Evolutionary conservation across 2,888 invertebrate genomes (phyloP).

Genomic region (Aethes cnicana): DNA sequence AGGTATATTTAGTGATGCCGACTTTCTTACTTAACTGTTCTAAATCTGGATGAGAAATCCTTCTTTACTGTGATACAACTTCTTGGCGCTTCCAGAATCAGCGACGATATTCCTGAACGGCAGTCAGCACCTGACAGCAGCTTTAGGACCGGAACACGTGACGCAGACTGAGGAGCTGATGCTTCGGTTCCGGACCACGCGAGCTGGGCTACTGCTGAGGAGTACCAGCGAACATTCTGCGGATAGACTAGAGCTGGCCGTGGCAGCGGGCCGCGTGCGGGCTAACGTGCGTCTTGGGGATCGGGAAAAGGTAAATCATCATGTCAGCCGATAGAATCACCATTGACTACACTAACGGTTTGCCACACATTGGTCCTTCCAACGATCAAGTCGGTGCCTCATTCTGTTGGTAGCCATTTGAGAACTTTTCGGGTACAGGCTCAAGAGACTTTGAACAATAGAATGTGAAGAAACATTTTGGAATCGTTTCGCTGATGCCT

Average conservation of each 20-base stretch:
- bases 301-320: constrained; percentile 87
- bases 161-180: constrained; percentile 95
- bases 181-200: constrained; percentile 91
- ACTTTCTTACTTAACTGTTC: too few relatives aligned
- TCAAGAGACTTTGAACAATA: too few relatives aligned
- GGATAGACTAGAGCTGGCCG: constrained; percentile 92
- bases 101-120: constrained; percentile 94
- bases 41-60: too few relatives aligned
- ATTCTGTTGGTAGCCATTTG: too few relatives aligned
- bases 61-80: too few relatives aligned
- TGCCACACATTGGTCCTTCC: too few relatives aligned
- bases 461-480: too few relatives aligned
- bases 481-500: too few relatives aligned
- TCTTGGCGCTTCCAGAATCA: constrained; percentile 84
- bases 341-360: too few relatives aligned
- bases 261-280: constrained; percentile 91
- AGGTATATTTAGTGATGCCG: too few relatives aligned
- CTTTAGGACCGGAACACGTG: constrained; percentile 87
- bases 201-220: constrained; percentile 89
- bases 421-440: too few relatives aligned
- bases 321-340: background rate
- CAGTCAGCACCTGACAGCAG: constrained; percentile 91
- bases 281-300: constrained; percentile 92
- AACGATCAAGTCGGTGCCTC: too few relatives aligned
- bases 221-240: constrained; percentile 90